These are phyloP conservation scores for Mobula birostris DNA, from an alignment of 2,113 vertebrate species.

Conservation along the genomic window DNA sequence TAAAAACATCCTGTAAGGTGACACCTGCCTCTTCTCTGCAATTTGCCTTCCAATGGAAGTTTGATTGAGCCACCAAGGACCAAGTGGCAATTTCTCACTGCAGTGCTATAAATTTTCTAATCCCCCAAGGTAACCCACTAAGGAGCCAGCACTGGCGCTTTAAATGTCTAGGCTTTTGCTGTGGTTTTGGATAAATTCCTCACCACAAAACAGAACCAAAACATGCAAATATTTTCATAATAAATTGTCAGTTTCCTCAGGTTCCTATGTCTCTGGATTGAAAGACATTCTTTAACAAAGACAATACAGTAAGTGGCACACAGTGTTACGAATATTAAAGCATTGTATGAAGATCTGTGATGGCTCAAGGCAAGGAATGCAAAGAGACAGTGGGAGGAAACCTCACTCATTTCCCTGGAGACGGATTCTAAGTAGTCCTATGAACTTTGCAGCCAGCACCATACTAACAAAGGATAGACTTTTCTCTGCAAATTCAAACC, in stretches of 20 bases:
- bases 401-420: neutral
- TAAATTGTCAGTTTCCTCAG: neutral
- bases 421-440: neutral
- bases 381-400: neutral
- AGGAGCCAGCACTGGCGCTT: too few species aligned
- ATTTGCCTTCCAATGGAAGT: slow-evolving; percentile 8
- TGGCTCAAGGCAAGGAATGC: neutral
- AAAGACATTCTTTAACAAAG: neutral
- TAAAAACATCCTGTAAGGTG: slow-evolving; percentile 31
- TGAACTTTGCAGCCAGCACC: neutral
- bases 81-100: neutral
- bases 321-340: neutral
- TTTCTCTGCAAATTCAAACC: neutral
- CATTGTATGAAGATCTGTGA: neutral
- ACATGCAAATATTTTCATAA: neutral
- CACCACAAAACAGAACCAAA: neutral
- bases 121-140: slow-evolving; percentile 5
- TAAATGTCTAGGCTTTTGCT: neutral
- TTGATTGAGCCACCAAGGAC: neutral
- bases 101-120: slow-evolving; percentile 1
- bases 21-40: neutral
- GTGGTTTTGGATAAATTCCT: slow-evolving; percentile 2
- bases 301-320: neutral
- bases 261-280: neutral
- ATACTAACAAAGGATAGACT: neutral